Base-by-base conservation (phyloP, 2,888 invertebrate species). In the Pocota personata region DNA sequence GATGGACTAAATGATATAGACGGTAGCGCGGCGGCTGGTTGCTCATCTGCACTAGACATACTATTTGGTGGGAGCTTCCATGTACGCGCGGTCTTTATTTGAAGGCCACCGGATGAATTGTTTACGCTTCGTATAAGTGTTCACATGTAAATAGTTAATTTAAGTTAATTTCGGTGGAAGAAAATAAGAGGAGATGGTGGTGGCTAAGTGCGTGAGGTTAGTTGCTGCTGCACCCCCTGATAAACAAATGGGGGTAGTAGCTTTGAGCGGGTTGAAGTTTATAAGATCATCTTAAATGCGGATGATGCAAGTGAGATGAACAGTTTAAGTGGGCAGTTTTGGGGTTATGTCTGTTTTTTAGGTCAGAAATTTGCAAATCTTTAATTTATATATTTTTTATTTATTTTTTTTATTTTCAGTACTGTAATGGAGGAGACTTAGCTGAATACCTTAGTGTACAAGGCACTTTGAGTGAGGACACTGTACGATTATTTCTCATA, bases 371-470 rank as follows among this genome's bases (percentile, higher is more conserved):
- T 76, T 55, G 62, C 76, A 82, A n/a, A 76, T 71, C 58, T 57
- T 60, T 40, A 55, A 57, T 71, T 58, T 57, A 7, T 62, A 14
- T 50, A n/a, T 64, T 30, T 14, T 87, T 35, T 87, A 75, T 87
- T 62, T 83, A 77, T 67, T 69, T 8, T 55, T 88, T 88, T 88
- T 90, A 90, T 92, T 94, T 94, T 87, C 93, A 98, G 97, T 99
- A 98, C 93, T 99, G 99, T 94, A 99, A 99, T 94, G 99, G 99
- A 60, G 99, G 99, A 21, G 99, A 99, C 93, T 94, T 99, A 92
- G 98, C 99, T 19, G 99, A 99, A 94, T 99, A 99, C 93, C 94
- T 99, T 88, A 95, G 95, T 91, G 95, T 95, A 58, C 98, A 98
- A 93, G 97, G 98, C 79, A 98, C 98, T 57, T 94, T 99, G 50